Conservation (phyloP, 1,140 invertebrate genomes). For the Zaprionus ornatus region DNA sequence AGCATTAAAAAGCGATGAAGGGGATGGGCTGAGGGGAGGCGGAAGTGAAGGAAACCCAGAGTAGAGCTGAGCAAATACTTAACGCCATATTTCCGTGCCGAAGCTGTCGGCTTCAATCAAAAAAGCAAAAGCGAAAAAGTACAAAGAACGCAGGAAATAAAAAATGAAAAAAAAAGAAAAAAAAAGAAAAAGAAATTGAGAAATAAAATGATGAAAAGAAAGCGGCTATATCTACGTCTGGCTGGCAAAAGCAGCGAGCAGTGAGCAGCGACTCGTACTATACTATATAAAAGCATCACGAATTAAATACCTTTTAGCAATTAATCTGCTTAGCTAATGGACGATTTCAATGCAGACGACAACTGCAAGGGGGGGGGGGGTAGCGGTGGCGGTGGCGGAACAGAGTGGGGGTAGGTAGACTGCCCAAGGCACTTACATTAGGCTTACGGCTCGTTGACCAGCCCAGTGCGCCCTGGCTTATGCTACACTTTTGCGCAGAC, state of each 20-base stretch:
- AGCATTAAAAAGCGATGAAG: slow-evolving; percentile 70
- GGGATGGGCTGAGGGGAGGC: slow-evolving; percentile 2
- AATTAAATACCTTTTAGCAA: slow-evolving; percentile 82
- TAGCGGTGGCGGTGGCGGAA: not conserved
- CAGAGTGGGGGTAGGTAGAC: not conserved
- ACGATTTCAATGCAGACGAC: slow-evolving; percentile 74
- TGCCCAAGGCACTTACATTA: slow-evolving; percentile 61
- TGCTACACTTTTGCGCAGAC: slow-evolving; percentile 58
- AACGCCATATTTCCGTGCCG: slow-evolving; percentile 68
- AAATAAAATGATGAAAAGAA: slow-evolving; percentile 60
- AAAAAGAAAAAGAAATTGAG: slow-evolving; percentile 40
- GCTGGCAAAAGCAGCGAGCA: slow-evolving; percentile 44
- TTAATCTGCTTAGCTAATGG: slow-evolving; percentile 82
- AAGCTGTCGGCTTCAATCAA: slow-evolving; percentile 58
- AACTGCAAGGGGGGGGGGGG: slow-evolving; percentile 20
- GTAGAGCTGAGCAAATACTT: slow-evolving; percentile 51
- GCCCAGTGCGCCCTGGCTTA: slow-evolving; percentile 52
- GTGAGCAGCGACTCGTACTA: not conserved
- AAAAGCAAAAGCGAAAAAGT: slow-evolving; percentile 48
- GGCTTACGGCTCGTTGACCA: slow-evolving; percentile 67
- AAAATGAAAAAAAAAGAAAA: slow-evolving; percentile 23
- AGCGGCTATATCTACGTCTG: slow-evolving; percentile 50
- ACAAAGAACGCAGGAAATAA: slow-evolving; percentile 15
- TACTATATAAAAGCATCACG: slow-evolving; percentile 77
- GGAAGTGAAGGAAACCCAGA: slow-evolving; percentile 40